Conservation (phyloP, 23 tunicate genomes). For the Corella eumyota region DNA sequence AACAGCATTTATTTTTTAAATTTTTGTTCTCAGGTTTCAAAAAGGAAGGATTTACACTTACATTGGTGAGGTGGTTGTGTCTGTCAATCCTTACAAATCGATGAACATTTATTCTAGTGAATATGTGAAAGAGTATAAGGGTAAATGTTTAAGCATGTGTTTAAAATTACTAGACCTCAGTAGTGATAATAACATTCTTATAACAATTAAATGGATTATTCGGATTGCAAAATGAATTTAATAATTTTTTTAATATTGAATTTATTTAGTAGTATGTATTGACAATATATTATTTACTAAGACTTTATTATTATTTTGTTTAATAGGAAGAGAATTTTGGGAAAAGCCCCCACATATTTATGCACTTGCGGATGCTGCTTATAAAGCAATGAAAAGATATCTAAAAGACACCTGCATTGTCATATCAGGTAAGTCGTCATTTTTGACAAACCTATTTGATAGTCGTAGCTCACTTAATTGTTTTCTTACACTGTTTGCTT, state of each 20-base stretch:
- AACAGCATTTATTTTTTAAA: no score
- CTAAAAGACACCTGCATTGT: slow-evolving; percentile 89
- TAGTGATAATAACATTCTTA: no score
- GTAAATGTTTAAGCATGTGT: slow-evolving; percentile 8
- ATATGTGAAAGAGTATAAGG: slow-evolving; percentile 78
- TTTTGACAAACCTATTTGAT: no score
- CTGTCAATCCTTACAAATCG: slow-evolving; percentile 96
- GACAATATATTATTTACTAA: no score
- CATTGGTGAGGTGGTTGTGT: slow-evolving; percentile 98
- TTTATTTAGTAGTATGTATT: no score
- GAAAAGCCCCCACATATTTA: slow-evolving; percentile 95
- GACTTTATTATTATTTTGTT: background rate
- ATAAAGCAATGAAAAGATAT: slow-evolving; percentile 90
- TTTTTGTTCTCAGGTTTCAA: slow-evolving; percentile 41
- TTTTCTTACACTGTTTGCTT: background rate
- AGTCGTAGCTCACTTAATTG: background rate
- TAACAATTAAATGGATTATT: no score
- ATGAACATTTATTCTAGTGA: slow-evolving; percentile 94
- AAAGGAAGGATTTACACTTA: slow-evolving; percentile 95
- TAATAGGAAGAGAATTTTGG: slow-evolving; percentile 91
- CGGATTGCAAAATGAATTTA: no score
- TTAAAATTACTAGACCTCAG: no score
- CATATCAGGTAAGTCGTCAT: slow-evolving; percentile 76
- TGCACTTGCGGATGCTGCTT: slow-evolving; percentile 99
- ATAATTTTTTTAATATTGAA: no score